Base-by-base conservation (phyloP, 2,888 invertebrate genomes). In the Artemia sp. region DNA sequence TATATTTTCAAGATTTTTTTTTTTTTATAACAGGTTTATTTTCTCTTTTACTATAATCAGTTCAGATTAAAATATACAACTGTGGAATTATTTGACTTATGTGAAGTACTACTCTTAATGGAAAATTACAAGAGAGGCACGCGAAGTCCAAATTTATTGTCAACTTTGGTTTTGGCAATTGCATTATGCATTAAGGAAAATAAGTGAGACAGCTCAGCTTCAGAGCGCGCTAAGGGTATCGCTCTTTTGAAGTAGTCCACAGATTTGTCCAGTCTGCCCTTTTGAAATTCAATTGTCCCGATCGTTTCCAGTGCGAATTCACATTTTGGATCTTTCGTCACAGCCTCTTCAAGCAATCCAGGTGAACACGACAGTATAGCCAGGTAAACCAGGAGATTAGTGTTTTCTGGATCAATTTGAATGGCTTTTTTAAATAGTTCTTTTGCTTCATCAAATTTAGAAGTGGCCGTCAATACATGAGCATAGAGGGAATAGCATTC, bases 271-370 rank as follows among this genome's bases (percentile, higher is more conserved):
- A 94, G 81, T 78, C 93, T 88, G 67, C 90, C 91, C 75, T 88
- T 83, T 81, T 95, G 95, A 73, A 95, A 91, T 84, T 94, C 92
- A 73, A 96, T 88, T 51, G 93, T 92, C 74, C 92, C 95, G 72
- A 95, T 82, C 67, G 94, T 93, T 81, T 96, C 96, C 78, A 90
- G 94, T 10, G 92, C 95, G 81, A 93, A 88, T 80, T 92, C 90
- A 81, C 93, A 95, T 78, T 89, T 90, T 69, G 89, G 86, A 80
- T 96, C 96, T 75, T 92, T 83, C 77, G 87, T 85, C 73, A 95
- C 85, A 1, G 92, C 92, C 78, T 87, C 84, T 73, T 86, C 85
- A 75, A 95, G 88, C 72, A 88, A 81, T 73, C 85, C 85, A 87
- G 85, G 90, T 91, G 92, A 70, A 95, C 80, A 19, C 74, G 86